These are phyloP conservation scores for Autographa pulchrina DNA, from an alignment of 2,888 invertebrate species.

Conservation along the genomic window DNA sequence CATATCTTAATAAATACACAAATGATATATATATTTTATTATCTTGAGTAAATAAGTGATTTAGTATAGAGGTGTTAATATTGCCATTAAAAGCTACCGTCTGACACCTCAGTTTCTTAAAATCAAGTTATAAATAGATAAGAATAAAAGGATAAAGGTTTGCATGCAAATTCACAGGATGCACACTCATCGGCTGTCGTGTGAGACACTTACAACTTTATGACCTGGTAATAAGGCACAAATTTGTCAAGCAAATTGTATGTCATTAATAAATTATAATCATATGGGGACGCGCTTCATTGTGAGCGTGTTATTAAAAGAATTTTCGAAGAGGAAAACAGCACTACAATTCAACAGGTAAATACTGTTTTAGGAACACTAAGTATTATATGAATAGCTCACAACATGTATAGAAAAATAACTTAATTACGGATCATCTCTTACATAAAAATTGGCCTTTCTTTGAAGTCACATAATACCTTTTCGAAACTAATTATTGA, in stretches of 20 bases:
- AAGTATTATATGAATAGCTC: too few species aligned
- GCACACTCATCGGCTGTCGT: constrained; percentile 35
- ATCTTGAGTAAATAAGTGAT: background rate
- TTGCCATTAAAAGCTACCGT: constrained; percentile 3
- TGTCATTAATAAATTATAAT: constrained; percentile 32
- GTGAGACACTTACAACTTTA: constrained; percentile 37
- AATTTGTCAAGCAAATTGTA: constrained; percentile 32
- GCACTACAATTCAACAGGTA: too few species aligned
- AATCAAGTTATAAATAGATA: constrained; percentile 41
- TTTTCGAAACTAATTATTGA: background rate
- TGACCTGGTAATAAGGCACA: constrained; percentile 33
- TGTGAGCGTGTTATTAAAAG: constrained; percentile 20
- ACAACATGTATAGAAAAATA: too few species aligned
- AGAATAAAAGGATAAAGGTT: constrained; percentile 34
- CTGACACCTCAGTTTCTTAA: constrained; percentile 18
- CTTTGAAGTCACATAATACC: background rate
- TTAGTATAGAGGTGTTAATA: background rate
- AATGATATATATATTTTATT: too few species aligned
- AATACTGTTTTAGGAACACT: too few species aligned
- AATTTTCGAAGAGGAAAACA: background rate
- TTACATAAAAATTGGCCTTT: background rate
- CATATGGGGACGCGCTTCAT: constrained; percentile 17
- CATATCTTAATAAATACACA: too few species aligned
- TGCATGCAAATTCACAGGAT: constrained; percentile 55
- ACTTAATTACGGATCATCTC: too few species aligned